Evolutionary conservation across 2,888 invertebrate genomes (phyloP), one percentile per base, ranked within the genome.

Genomic region (Cantharis rufa): DNA sequence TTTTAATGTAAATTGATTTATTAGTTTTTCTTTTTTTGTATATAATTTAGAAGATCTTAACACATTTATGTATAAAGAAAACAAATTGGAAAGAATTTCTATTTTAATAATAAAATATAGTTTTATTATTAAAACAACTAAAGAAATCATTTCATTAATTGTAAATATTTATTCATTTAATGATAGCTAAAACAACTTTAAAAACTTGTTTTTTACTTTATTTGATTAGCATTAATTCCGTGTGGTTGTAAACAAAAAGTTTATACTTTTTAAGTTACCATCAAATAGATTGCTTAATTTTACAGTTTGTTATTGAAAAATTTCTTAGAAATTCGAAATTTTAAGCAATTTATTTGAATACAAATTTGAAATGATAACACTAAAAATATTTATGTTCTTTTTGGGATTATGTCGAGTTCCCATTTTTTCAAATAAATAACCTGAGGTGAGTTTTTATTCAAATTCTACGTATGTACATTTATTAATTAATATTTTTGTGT

Each of bases 241-340:
- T 71, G 18, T 71, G 71, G 63, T 64, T 62, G 64, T 63, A 63
- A 72, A 48, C 16, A 66, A 66, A 66, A 66, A 68, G 48, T 73
- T 73, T 61, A 73, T 68, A 69, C 72, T 61, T 61, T 74, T 70
- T 64, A 62, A 74, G 70, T 66, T 71, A 75, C 70, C 70, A 71
- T 71, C 71, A 75, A 68, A 70, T 24, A 71, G 75, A 66, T 75
- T 70, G 71, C 75, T 75, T 75, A 75, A 63, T 62, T 62, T 66
- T 68, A 48, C 48, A n/a, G n/a, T n/a, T 48, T n/a, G 48, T 48
- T 48, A 48, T 48, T 32, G 5, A n/a, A 48, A n/a, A n/a, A 48
- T 9, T 48, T 48, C 48, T 48, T n/a, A n/a, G 48, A 48, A 48
- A 48, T 48, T n/a, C n/a, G 48, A 48, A 48, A n/a, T 48, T 7